Evolutionary conservation across 53 echinoderm and acorn worm species (phyloP).

Genomic region (Astropecten irregularis): DNA sequence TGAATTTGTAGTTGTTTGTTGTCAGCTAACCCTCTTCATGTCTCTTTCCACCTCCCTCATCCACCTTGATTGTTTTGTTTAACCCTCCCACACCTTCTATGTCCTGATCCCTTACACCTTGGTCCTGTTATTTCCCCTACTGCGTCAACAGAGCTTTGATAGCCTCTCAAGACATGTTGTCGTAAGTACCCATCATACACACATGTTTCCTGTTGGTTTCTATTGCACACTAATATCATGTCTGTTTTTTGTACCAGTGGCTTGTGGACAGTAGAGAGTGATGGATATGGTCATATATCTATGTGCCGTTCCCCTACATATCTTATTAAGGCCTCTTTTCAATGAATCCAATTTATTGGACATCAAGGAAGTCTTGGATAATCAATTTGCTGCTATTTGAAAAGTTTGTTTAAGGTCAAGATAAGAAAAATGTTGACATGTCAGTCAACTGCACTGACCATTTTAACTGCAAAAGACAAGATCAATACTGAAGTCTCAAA

Average conservation of each 20-base stretch:
- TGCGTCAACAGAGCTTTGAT: conserved; percentile 73
- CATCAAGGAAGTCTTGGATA: neutral
- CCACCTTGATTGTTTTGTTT: neutral
- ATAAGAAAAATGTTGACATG: too few species aligned
- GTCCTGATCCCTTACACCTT: conserved; percentile 21
- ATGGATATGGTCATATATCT: too few species aligned
- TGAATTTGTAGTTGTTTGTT: conserved; percentile 13
- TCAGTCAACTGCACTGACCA: too few species aligned
- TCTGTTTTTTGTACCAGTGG: neutral
- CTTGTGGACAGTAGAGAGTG: neutral
- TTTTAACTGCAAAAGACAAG: too few species aligned
- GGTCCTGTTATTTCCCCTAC: neutral
- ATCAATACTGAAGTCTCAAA: too few species aligned
- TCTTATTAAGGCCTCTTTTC: too few species aligned
- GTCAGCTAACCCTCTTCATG: conserved; percentile 36
- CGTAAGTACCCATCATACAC: conserved; percentile 81
- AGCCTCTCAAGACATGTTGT: conserved; percentile 80
- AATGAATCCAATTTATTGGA: too few species aligned
- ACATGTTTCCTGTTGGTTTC: conserved; percentile 10
- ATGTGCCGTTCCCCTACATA: too few species aligned
- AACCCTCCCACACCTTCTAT: neutral
- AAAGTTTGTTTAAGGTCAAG: too few species aligned
- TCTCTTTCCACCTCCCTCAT: conserved; percentile 38
- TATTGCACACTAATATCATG: conserved; percentile 22
- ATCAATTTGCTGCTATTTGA: too few species aligned